These are phyloP conservation scores for Ceratina japonica DNA, from an alignment of 1,140 invertebrate genomes.

Conservation along the genomic window DNA sequence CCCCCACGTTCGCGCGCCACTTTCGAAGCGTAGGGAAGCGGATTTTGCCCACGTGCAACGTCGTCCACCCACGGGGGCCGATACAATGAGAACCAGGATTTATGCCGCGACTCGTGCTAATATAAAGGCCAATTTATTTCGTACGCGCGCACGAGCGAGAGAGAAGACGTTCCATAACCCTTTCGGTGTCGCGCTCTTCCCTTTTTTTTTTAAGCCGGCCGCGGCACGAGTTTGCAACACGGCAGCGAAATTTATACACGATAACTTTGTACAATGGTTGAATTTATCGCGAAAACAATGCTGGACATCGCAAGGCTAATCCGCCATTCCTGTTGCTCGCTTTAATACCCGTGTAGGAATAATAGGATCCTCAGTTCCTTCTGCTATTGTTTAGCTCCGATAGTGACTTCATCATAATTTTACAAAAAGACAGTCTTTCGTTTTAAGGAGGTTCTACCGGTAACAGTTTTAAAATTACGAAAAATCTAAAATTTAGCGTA, in stretches of 20 bases:
- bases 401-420: no score
- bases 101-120: slow-evolving; percentile 72
- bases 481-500: no score
- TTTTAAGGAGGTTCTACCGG: no score
- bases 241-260: slow-evolving; percentile 70
- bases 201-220: background rate
- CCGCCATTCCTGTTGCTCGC: slow-evolving; percentile 18
- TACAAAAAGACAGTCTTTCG: no score
- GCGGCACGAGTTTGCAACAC: slow-evolving; percentile 53
- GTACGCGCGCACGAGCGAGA: slow-evolving; percentile 35
- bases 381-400: no score
- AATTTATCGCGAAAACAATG: slow-evolving; percentile 75
- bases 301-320: slow-evolving; percentile 59
- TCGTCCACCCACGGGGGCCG: slow-evolving; percentile 69
- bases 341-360: background rate
- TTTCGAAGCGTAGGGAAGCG: slow-evolving; percentile 59
- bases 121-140: slow-evolving; percentile 75
- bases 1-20: slow-evolving; percentile 55
- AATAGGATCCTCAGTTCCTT: no score
- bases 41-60: slow-evolving; percentile 68
- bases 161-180: slow-evolving; percentile 11
- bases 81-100: slow-evolving; percentile 74
- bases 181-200: background rate
- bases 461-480: no score
- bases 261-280: slow-evolving; percentile 66